Evolutionary conservation across 1,140 invertebrate genomes (phyloP).

Genomic region (Lordiphosa collinella): DNA sequence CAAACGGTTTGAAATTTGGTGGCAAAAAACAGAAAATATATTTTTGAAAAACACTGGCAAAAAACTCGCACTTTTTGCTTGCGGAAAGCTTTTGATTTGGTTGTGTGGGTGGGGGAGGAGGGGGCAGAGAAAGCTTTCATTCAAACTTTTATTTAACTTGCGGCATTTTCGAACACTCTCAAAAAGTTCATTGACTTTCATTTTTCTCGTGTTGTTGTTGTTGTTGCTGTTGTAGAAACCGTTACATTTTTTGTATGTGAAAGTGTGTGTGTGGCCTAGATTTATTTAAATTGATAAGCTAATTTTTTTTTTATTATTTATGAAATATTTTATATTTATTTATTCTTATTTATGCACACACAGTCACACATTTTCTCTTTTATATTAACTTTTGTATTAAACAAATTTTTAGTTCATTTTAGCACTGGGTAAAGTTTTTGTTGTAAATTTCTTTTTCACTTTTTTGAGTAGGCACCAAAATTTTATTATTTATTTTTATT

Average conservation of each 20-base stretch:
- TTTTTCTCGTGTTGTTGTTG: slow-evolving; percentile 20
- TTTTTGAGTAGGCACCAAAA: slow-evolving; percentile 1
- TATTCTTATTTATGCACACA: slow-evolving; percentile 14
- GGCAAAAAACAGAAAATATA: slow-evolving; percentile 54
- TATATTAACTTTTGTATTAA: slow-evolving; percentile 23
- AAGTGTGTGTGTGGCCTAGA: slow-evolving; percentile 7
- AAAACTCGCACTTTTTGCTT: slow-evolving; percentile 60
- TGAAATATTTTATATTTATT: background rate
- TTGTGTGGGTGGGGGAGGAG: background rate
- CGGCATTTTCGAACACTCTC: slow-evolving; percentile 55
- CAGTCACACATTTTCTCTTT: background rate
- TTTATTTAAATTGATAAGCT: slow-evolving; percentile 28
- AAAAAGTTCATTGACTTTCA: slow-evolving; percentile 53
- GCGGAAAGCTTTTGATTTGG: slow-evolving; percentile 17
- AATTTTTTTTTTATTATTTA: too few species aligned
- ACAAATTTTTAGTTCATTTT: slow-evolving; percentile 11
- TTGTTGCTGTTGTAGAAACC: slow-evolving; percentile 17
- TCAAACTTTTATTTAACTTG: slow-evolving; percentile 23
- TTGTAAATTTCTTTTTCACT: too few species aligned
- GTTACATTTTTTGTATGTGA: background rate
- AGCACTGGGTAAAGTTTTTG: slow-evolving; percentile 1
- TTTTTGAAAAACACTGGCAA: slow-evolving; percentile 74
- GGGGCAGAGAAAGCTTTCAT: slow-evolving; percentile 22
- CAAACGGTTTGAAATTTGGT: slow-evolving; percentile 56
- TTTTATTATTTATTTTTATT: slow-evolving; percentile 6